These are phyloP conservation scores for Xenus cinereus DNA, from an alignment of 2,113 vertebrate genomes.

Conservation along the genomic window DNA sequence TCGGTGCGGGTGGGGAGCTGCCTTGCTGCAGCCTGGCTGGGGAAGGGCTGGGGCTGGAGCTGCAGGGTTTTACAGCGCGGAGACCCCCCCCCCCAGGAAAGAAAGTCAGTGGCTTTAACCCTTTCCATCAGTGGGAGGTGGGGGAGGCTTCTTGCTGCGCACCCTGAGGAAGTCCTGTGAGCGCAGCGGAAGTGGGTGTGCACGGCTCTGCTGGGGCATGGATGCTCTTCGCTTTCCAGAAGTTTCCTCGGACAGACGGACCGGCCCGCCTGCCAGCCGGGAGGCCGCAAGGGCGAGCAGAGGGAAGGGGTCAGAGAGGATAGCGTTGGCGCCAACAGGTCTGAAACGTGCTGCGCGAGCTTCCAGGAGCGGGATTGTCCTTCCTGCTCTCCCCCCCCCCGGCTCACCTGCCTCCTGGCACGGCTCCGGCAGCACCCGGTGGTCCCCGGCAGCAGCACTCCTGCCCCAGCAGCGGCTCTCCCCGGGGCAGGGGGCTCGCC, in stretches of 20 bases:
- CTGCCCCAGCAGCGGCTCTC: too few relatives aligned
- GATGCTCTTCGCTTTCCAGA: background rate
- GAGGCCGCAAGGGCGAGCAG: rapidly evolving
- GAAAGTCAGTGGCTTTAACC: background rate
- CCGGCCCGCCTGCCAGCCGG: background rate
- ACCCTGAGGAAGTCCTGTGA: background rate
- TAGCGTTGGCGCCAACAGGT: background rate
- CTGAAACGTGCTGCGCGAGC: background rate
- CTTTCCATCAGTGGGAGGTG: background rate
- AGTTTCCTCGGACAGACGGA: background rate
- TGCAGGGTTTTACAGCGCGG: background rate
- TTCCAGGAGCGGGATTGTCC: background rate
- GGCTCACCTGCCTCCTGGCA: background rate
- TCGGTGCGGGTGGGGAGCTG: background rate
- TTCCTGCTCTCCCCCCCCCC: background rate
- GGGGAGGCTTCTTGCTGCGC: background rate
- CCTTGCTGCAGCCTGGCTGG: background rate
- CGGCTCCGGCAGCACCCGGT: rapidly evolving
- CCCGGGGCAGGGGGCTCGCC: background rate
- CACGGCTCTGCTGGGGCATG: background rate
- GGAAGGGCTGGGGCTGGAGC: background rate
- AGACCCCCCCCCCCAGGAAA: background rate
- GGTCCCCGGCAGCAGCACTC: background rate
- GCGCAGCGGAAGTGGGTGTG: background rate
- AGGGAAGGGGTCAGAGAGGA: background rate